Evolutionary conservation across 2,888 invertebrate species (phyloP).

Genomic region (Athalia rosae): DNA sequence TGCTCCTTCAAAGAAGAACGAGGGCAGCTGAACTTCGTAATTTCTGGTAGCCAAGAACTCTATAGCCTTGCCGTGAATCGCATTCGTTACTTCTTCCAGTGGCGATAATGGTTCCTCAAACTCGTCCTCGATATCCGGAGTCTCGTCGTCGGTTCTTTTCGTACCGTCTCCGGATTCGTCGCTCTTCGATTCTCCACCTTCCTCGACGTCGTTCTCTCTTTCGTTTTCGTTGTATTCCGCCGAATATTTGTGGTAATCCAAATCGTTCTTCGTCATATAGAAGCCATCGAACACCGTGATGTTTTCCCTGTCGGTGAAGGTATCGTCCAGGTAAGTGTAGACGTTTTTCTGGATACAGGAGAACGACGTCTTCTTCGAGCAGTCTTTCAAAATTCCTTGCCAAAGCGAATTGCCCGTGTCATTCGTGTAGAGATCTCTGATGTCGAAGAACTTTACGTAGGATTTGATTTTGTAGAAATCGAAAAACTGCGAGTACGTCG

Average conservation of each 20-base stretch:
- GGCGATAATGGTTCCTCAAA: conserved; percentile 72
- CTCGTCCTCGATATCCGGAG: conserved; percentile 53
- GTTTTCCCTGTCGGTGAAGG: conserved; percentile 80
- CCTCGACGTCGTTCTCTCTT: conserved; percentile 51
- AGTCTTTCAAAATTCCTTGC: conserved; percentile 84
- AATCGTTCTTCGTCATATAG: conserved; percentile 79
- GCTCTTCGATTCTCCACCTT: conserved; percentile 59
- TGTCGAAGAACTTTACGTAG: conserved; percentile 67
- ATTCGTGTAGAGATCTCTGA: conserved; percentile 65
- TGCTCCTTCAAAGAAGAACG: conserved; percentile 84
- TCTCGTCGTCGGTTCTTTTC: conserved; percentile 55
- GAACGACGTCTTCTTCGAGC: conserved; percentile 80
- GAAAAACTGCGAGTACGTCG: conserved; percentile 53
- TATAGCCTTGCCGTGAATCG: conserved; percentile 81
- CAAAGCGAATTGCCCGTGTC: conserved; percentile 80
- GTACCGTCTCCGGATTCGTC: conserved; percentile 63
- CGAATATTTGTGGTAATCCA: conserved; percentile 77
- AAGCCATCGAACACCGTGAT: conserved; percentile 81
- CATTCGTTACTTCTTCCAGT: conserved; percentile 85
- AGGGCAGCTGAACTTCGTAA: conserved; percentile 83
- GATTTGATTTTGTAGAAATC: conserved; percentile 61
- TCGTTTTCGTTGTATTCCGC: conserved; percentile 72
- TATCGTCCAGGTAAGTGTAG: conserved; percentile 82
- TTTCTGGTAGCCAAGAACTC: conserved; percentile 88
- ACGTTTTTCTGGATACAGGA: conserved; percentile 87